phyloP scores from a whole-genome alignment of 2,113 vertebrate genomes.

The Python bivittatus region DNA sequence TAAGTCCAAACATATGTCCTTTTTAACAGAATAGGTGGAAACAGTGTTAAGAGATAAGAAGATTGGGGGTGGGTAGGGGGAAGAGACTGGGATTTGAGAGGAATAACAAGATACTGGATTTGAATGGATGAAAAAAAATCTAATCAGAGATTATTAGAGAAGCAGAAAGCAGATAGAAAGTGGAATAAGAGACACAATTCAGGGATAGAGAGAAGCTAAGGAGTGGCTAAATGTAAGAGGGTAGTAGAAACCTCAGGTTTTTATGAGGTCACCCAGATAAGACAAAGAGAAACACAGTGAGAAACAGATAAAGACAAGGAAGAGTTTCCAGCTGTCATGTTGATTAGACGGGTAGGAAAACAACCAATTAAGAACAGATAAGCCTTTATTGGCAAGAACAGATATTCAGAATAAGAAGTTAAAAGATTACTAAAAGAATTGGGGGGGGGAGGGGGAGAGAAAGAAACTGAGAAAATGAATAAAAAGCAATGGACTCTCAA shows the following conservation, averaged over 20 bases:
- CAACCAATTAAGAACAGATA: too few species aligned
- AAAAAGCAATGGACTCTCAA: not conserved
- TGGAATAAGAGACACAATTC: not conserved
- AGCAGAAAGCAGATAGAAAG: not conserved
- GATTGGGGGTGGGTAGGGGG: not conserved
- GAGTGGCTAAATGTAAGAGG: not conserved
- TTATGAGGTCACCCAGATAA: not conserved
- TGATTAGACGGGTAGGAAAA: not conserved
- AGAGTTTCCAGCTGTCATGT: not conserved
- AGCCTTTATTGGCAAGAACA: too few species aligned
- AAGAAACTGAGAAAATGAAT: not conserved
- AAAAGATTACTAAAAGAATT: not conserved
- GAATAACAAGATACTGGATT: not conserved
- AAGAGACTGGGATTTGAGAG: not conserved
- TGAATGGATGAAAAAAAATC: not conserved
- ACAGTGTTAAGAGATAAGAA: not conserved
- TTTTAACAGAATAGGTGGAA: not conserved
- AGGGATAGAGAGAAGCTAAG: not conserved
- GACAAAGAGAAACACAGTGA: not conserved
- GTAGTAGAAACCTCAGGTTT: not conserved
- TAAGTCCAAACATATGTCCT: not conserved
- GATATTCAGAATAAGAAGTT: not conserved
- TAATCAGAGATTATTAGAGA: not conserved
- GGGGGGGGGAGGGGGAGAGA: not conserved
- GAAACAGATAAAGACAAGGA: not conserved